Base-by-base conservation (phyloP, 1,140 invertebrate genomes). In the Liolophura sinensis region DNA sequence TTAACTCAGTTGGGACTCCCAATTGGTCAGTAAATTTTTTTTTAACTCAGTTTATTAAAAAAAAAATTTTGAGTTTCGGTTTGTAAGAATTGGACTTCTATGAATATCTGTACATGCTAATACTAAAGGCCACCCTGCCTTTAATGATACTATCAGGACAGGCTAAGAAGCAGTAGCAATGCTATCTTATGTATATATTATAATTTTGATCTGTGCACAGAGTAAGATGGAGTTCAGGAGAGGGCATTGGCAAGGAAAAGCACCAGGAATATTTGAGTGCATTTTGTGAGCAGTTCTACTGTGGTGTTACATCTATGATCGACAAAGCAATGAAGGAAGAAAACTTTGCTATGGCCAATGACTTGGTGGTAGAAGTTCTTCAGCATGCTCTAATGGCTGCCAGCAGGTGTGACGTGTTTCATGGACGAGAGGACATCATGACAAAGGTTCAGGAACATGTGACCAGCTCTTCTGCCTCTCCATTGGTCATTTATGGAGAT, bases 141-240 rank as follows among this genome's bases (percentile, higher is more conserved):
- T n/a, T n/a, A n/a, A n/a, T n/a, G n/a, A n/a, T n/a, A n/a, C n/a
- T 40, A 40, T 40, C 31, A 40, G 31, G 31, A 9, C 31, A 40
- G 31, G 9, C 31, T 40, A 40, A 40, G 31, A 5, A 40, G 31
- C 31, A 40, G n/a, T n/a, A n/a, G n/a, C n/a, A 40, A 40, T 40
- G 31, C 31, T 9, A 40, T 9, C 31, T 40, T 40, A 40, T 40
- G 31, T 40, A 40, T 40, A 40, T 40, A 40, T 9, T 40, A 3
- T 40, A 40, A 3, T 5, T 40, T 40, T 40, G 3, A 40, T 40
- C 31, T 40, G n/a, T n/a, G 31, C 31, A 40, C 31, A 40, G 31
- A 40, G 31, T 98, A 0, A 94, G 97, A 81, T 98, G 95, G 95
- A 95, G 95, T 56, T 94, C 94, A 0, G 87, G 94, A 60, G 94